A percentile compares a stretch with the other conserved stretches of the same genome.
These are phyloP conservation scores for Sarcophaga rosellei DNA, from an alignment of 2,888 invertebrate genomes.

Conservation along the genomic window DNA sequence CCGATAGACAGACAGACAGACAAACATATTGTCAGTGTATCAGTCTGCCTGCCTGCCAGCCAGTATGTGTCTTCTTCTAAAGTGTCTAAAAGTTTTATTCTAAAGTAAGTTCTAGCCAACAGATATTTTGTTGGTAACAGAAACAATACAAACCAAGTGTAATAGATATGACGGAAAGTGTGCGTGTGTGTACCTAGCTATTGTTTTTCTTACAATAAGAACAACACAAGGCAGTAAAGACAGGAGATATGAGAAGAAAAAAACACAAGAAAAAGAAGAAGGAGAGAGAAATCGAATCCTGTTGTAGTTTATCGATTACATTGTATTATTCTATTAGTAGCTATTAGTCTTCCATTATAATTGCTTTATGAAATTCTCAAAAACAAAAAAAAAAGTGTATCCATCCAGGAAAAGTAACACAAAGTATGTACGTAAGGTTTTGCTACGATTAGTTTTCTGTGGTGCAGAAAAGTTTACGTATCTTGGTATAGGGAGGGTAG, in stretches of 20 bases:
- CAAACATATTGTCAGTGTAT: background rate
- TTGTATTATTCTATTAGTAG: slow-evolving; percentile 69
- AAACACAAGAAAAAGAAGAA: background rate
- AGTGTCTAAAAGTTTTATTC: slow-evolving; percentile 63
- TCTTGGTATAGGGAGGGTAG: background rate
- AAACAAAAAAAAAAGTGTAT: background rate
- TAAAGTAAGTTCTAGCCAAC: slow-evolving; percentile 37
- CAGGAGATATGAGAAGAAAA: background rate
- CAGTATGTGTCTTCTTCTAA: slow-evolving; percentile 37
- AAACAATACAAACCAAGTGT: background rate
- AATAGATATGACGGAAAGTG: background rate
- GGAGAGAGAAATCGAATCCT: slow-evolving; percentile 22
- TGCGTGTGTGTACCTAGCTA: slow-evolving; percentile 31
- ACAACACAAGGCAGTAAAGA: background rate
- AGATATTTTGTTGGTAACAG: slow-evolving; percentile 9
- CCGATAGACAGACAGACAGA: background rate
- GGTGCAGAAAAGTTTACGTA: slow-evolving; percentile 41
- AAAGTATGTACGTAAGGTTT: slow-evolving; percentile 64
- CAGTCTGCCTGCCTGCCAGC: background rate
- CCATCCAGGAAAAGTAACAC: slow-evolving; percentile 49
- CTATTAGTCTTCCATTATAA: slow-evolving; percentile 68
- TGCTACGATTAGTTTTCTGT: slow-evolving; percentile 60
- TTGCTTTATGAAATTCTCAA: slow-evolving; percentile 61
- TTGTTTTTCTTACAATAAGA: slow-evolving; percentile 59
- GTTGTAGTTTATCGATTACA: slow-evolving; percentile 68